Evolutionary conservation across 2,113 vertebrate genomes (phyloP).

Genomic region (Cariama cristata): DNA sequence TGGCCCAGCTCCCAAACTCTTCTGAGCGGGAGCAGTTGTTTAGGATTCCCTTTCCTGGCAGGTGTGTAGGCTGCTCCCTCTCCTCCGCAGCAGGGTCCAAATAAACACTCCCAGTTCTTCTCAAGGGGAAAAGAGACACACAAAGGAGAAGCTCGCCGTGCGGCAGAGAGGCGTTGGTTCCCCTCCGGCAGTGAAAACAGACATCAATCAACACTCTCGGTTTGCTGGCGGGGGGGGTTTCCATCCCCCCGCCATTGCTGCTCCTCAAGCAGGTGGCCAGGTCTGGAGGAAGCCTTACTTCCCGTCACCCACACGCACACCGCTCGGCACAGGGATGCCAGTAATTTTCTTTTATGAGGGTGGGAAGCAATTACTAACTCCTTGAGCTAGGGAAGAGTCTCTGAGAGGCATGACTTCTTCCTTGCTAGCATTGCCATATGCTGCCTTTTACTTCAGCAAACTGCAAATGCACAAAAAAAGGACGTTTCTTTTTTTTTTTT

Average conservation of each 20-base stretch:
- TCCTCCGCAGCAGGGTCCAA: background rate
- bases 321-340: background rate
- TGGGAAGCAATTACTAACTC: background rate
- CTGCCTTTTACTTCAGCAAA: slow-evolving; percentile 5
- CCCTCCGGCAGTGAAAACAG: background rate
- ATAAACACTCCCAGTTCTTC: background rate
- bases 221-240: background rate
- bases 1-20: slow-evolving; percentile 42
- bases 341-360: background rate
- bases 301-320: background rate
- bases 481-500: background rate
- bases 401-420: slow-evolving; percentile 17
- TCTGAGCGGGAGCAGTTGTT: slow-evolving; percentile 19
- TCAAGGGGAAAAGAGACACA: background rate
- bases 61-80: slow-evolving; percentile 37
- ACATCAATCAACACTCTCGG: background rate
- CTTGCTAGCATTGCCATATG: background rate
- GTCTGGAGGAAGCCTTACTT: slow-evolving; percentile 34
- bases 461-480: background rate
- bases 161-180: background rate
- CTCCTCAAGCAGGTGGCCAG: slow-evolving; percentile 28
- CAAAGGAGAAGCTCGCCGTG: background rate
- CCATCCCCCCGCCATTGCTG: background rate
- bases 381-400: background rate
- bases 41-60: slow-evolving; percentile 69